Percentiles rank a stretch among this genome's conserved stretches.
Evolutionary conservation across 2,113 vertebrate genomes (phyloP).

Genomic region (Eudorcas thomsonii): DNA sequence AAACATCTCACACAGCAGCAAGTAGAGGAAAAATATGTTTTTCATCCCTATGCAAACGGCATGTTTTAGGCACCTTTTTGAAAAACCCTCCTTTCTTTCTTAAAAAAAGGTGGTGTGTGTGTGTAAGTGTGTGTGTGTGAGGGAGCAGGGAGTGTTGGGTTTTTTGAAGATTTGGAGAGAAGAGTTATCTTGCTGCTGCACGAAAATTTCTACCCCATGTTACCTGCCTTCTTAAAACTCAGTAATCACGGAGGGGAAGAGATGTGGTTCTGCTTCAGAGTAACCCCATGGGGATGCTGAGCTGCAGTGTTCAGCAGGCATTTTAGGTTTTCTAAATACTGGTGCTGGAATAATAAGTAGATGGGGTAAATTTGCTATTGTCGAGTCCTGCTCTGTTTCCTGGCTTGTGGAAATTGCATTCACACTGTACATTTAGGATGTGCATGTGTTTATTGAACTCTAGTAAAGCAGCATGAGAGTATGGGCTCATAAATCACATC

Average conservation of each 20-base stretch:
- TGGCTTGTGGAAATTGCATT: not conserved
- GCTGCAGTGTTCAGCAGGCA: constrained; percentile 37
- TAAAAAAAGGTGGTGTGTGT: not conserved
- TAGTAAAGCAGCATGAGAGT: not conserved
- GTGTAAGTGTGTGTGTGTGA: not conserved
- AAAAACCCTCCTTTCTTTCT: constrained; percentile 34
- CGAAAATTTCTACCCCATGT: constrained; percentile 33
- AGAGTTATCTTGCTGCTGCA: constrained; percentile 56
- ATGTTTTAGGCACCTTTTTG: constrained; percentile 14
- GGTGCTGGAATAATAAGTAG: constrained; percentile 32
- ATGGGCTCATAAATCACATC: constrained; percentile 41
- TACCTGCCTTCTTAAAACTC: constrained; percentile 40
- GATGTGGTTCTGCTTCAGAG: not conserved
- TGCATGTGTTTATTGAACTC: constrained; percentile 47
- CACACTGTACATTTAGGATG: not conserved
- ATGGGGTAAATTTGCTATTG: constrained; percentile 14
- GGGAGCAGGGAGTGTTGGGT: not conserved
- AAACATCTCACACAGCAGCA: constrained; percentile 37
- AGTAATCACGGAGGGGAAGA: not conserved
- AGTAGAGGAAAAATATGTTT: constrained; percentile 40
- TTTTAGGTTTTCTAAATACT: constrained; percentile 43
- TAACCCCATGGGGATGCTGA: constrained; percentile 31
- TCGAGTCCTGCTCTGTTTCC: not conserved
- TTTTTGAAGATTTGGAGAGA: constrained; percentile 60
- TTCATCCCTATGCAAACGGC: not conserved